Conservation (phyloP, 2,113 vertebrate genomes). For the Sturnus vulgaris region DNA sequence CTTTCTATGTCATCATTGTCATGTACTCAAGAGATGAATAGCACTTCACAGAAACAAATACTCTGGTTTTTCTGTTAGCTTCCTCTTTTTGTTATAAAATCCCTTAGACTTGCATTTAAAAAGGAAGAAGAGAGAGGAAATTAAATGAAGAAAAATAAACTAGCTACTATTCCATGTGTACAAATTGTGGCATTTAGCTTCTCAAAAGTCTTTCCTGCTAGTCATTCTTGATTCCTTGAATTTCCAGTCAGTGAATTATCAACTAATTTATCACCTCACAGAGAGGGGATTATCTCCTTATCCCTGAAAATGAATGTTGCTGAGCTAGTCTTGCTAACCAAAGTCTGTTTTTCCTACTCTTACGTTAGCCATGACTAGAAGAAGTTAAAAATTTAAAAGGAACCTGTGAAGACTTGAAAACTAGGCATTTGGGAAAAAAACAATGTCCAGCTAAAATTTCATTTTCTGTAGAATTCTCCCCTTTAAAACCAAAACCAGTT, state of each 20-base stretch:
- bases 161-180: background rate
- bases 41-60: background rate
- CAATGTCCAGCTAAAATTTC: background rate
- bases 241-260: conserved; percentile 54
- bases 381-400: background rate
- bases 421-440: background rate
- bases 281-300: conserved; percentile 37
- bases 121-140: background rate
- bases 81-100: background rate
- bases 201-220: background rate
- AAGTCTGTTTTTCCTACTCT: conserved; percentile 14
- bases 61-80: background rate
- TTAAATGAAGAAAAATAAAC: background rate
- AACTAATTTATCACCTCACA: conserved; percentile 45
- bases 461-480: background rate
- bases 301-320: conserved; percentile 48
- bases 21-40: background rate
- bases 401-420: background rate
- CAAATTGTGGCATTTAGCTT: background rate
- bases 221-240: conserved; percentile 3
- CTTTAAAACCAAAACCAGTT: background rate
- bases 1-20: background rate
- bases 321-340: conserved; percentile 31
- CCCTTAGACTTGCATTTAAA: background rate
- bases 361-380: background rate